Base-by-base conservation (phyloP, 2,113 vertebrate species). In the Epinephelus lanceolatus region DNA sequence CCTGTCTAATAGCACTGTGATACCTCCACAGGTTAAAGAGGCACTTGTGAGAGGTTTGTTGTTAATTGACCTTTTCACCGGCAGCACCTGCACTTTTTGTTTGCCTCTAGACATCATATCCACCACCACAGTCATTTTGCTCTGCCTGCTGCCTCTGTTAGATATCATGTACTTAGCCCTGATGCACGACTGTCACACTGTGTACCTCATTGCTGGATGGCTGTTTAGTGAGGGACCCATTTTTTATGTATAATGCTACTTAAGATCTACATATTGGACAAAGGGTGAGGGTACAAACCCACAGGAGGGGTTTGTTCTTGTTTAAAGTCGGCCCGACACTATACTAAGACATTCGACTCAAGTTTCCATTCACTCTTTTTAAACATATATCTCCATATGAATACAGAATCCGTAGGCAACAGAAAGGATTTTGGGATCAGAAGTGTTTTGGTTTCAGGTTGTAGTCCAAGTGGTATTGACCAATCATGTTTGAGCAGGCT, bases 21-120 rank as follows among this genome's bases (percentile, higher is more conserved):
- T 89, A 85, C 96, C 94, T 97, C 93, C 96, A 89, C 97, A 97
- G 97, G 96, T 95, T 97, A 96, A 97, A 95, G 96, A 93, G 89
- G 80, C 95, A 25, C 76, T 40, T 95, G 92, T 94, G 82, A 95
- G 95, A 97, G 97, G 97, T 98, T 97, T 96, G 97, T 98, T 95
- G 93, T 87, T 18, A 57, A 82, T 82, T 81, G 62, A 87, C 82
- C 51, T 90, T 87, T 91, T 82, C 85, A 37, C 78, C 33, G 42
- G n/a, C 23, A 89, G 91, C 91, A 89, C 91, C 87, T 89, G 90
- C 91, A 82, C 89, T 92, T 91, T 72, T 4, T 85, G 30, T 93
- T 86, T 92, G 76, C 61, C 86, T 79, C 72, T 76, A 79, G 11
- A 27, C 84, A 37, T 66, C 21, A 25, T 62, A 91, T 86, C 88